These are phyloP conservation scores for Lasioglossum marginatum DNA, from an alignment of 2,888 invertebrate species.

Conservation along the genomic window DNA sequence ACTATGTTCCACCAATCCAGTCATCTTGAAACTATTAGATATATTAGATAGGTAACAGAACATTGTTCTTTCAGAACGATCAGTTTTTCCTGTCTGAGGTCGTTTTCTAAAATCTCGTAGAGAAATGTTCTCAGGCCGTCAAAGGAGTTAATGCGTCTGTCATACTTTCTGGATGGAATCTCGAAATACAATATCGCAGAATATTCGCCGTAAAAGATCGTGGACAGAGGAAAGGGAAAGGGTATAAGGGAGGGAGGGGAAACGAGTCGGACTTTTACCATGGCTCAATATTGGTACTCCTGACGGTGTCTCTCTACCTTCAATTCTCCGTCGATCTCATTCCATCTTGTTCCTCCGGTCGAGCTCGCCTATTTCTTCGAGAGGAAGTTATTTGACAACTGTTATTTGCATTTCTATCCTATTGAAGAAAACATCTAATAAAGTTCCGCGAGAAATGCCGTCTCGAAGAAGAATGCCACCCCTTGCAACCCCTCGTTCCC, in stretches of 20 bases:
- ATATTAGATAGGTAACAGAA: too few species aligned
- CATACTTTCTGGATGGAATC: slow-evolving; percentile 69
- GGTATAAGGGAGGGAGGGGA: slow-evolving; percentile 7
- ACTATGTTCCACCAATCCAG: too few species aligned
- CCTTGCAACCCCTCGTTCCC: slow-evolving; percentile 22
- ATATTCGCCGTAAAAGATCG: slow-evolving; percentile 70
- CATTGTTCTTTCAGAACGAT: too few species aligned
- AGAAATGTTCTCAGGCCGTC: not conserved
- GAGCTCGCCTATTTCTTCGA: slow-evolving; percentile 45
- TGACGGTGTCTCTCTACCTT: slow-evolving; percentile 69
- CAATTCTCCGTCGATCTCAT: slow-evolving; percentile 66
- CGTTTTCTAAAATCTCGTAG: not conserved
- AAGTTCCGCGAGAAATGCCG: slow-evolving; percentile 75
- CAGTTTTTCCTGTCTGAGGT: too few species aligned
- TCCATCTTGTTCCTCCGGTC: slow-evolving; percentile 36
- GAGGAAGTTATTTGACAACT: slow-evolving; percentile 79
- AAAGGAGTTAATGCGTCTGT: slow-evolving; percentile 61
- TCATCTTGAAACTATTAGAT: too few species aligned
- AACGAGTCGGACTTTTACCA: slow-evolving; percentile 76
- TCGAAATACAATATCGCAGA: slow-evolving; percentile 76
- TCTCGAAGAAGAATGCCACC: slow-evolving; percentile 59
- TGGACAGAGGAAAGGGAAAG: slow-evolving; percentile 41
- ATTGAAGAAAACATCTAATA: slow-evolving; percentile 82
- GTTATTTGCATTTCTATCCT: slow-evolving; percentile 82
- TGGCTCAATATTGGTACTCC: slow-evolving; percentile 80